Evolutionary conservation across 2,113 vertebrate genomes (phyloP).

Genomic region (Hippocampus comes): DNA sequence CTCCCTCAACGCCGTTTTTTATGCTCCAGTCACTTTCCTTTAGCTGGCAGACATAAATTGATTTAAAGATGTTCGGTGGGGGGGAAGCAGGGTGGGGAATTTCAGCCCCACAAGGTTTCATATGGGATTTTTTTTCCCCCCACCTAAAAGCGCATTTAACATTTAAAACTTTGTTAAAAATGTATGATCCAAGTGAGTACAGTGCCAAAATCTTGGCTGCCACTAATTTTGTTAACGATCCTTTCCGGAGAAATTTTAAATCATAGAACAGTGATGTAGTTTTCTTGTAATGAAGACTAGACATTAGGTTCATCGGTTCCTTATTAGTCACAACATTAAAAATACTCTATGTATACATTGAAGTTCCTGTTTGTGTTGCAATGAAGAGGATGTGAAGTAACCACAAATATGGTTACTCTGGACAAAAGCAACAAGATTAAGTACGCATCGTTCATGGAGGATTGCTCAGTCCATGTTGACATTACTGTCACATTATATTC

Average conservation of each 20-base stretch:
- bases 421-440: no score
- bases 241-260: neutral
- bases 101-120: slow-evolving; percentile 1
- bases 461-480: no score
- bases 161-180: neutral
- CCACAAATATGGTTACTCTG: no score
- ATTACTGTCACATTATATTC: no score
- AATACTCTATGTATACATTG: no score
- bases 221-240: neutral
- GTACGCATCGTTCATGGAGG: no score
- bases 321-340: no score
- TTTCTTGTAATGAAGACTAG: neutral
- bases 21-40: slow-evolving; percentile 15
- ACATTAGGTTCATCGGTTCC: no score
- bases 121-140: neutral
- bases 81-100: neutral
- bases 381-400: no score
- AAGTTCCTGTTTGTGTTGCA: no score
- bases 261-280: neutral
- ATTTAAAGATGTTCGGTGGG: neutral
- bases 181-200: neutral
- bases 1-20: slow-evolving; percentile 12
- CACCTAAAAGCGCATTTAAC: slow-evolving; percentile 1
- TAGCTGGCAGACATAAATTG: neutral
- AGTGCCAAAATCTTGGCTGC: neutral